A percentile compares a stretch with the other conserved stretches of the same genome.
Evolutionary conservation across 2,888 invertebrate species (phyloP).

Genomic region (Lucinisca nassula): DNA sequence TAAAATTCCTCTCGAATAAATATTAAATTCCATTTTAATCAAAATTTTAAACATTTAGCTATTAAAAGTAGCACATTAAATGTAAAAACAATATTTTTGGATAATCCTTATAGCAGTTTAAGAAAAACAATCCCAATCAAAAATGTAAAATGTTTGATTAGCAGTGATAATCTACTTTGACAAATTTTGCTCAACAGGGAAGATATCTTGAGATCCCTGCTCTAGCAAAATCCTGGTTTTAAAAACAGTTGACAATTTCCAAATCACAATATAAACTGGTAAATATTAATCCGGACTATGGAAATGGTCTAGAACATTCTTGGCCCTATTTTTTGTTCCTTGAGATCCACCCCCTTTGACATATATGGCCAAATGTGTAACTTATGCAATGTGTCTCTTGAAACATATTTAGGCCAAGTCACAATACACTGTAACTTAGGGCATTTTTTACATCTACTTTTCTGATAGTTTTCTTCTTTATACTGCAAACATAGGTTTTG

Average conservation of each 20-base stretch:
- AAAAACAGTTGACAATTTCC: background rate
- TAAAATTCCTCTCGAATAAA: background rate
- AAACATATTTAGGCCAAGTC: background rate
- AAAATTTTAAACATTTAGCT: too few relatives aligned
- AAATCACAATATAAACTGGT: background rate
- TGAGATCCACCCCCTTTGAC: background rate
- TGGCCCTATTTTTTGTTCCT: background rate
- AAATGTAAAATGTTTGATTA: too few relatives aligned
- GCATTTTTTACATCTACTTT: too few relatives aligned
- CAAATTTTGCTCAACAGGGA: background rate
- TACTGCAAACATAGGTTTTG: too few relatives aligned
- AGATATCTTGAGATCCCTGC: background rate
- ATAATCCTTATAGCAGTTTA: too few relatives aligned
- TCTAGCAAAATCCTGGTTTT: background rate
- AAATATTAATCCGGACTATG: too few relatives aligned
- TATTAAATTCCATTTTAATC: background rate
- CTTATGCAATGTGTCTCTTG: background rate
- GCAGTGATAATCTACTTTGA: too few relatives aligned
- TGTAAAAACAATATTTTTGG: too few relatives aligned
- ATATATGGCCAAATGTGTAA: background rate
- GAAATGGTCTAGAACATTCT: background rate
- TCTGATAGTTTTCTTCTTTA: too few relatives aligned
- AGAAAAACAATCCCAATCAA: too few relatives aligned
- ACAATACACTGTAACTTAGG: too few relatives aligned
- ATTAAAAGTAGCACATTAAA: too few relatives aligned